Evolutionary conservation across 2,113 vertebrate genomes (phyloP), one percentile per base, ranked within the genome.

Genomic region (Oenanthe melanoleuca): DNA sequence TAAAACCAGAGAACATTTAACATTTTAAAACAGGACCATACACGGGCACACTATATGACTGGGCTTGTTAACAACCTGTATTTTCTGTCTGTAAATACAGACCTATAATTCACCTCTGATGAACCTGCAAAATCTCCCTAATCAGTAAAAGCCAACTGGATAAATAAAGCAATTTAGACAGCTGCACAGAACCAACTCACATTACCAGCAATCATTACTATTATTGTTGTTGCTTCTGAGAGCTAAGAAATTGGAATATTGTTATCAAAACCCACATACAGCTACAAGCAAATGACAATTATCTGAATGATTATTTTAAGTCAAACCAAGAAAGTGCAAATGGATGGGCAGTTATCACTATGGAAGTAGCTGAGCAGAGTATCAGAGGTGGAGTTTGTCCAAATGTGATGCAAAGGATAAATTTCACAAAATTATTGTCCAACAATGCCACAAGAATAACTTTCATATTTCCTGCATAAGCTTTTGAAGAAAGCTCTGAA

Each of bases 141-240:
- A 95, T 89, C n/a, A 59, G n/a, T 56, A 93, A 79, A 94, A 92
- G 37, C 23, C 55, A 94, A 87, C 64, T 52, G 53, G 65, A 92
- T 49, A 45, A 95, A 92, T 81, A 93, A 96, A 94, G 59, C 28
- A 91, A 88, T 86, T 88, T 92, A 88, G 64, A 86, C 28, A 70
- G 24, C 18, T 65, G 42, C 66, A 86, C 11, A 83, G 44, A 89
- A 81, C 42, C 38, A 55, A 66, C 13, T 82, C 26, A 22, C 42
- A 56, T 49, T 82, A 81, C 55, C 71, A 89, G 34, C 34, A 37
- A 37, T 37, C 38, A 44, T 40, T 74, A 47, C 21, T 60, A 14
- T 60, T 23, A 9, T 49, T 21, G 13, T 40, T 17, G 26, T n/a
- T 92, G 22, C 33, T 79, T 63, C 79, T 72, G 31, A 93, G 47